Evolutionary conservation across 2,888 invertebrate species (phyloP), one percentile per base, ranked within the genome.

Genomic region (Ectemnius cavifrons): DNA sequence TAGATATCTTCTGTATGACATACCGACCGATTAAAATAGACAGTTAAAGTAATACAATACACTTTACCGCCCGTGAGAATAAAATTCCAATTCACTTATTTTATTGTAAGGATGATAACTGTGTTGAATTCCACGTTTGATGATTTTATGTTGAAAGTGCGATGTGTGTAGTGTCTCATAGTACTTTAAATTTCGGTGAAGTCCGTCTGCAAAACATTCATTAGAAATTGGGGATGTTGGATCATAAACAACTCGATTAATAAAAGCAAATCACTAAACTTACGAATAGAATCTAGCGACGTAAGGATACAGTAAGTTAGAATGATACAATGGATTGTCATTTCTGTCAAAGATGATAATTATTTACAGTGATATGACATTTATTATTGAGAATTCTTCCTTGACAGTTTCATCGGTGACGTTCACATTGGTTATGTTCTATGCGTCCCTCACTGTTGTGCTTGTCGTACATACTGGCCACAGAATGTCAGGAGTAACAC

Each of bases 101-200:
- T 95, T 95, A 87, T 97, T 97, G 85, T 94, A 97, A 0, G 97
- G 97, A 91, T 97, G 96, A 80, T 92, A 92, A 79, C 97, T 97
- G 67, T 95, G 93, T 84, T 96, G 95, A 16, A 94, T 91, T 1
- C 97, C 97, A 83, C 97, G 92, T 91, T 98, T 98, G 0, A 97
- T 94, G 81, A 97, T 93, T 81, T 93, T 94, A 89, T 97, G 97
- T 65, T 93, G 92, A 47, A 97, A 91, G 87, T 95, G 94, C 73
- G 95, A 93, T 4, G 94, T 93, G 89, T 95, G 95, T 62, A 97
- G 92, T 6, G 95, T 94, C 90, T 97, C 97, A 91, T 94, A 97
- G 91, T 97, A 95, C 86, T 94, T 95, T 58, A 97, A 91, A 87
- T 96, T 97, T 85, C 94, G 93, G 84, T 95, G 92, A 64, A 97